Conservation (phyloP, 2,888 invertebrate genomes). For the Scaptomyza cyrtandrae region DNA sequence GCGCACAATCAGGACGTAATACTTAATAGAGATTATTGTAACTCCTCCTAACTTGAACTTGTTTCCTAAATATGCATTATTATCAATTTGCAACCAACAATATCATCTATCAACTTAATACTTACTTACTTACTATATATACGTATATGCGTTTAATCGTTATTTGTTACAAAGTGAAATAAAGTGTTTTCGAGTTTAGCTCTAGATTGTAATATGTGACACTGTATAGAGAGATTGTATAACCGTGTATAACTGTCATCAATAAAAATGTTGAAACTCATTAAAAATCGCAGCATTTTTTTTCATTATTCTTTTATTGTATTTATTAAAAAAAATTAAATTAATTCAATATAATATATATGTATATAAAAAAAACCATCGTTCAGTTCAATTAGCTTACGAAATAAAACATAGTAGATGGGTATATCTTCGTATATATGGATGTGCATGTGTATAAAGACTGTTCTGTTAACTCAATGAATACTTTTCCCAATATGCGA, state of each 20-base stretch:
- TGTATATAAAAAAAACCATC: slow-evolving; percentile 52
- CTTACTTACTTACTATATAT: slow-evolving; percentile 29
- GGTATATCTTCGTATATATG: background rate
- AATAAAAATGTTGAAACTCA: slow-evolving; percentile 43
- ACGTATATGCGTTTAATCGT: slow-evolving; percentile 59
- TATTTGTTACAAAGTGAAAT: slow-evolving; percentile 58
- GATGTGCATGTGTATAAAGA: slow-evolving; percentile 35
- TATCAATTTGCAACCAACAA: slow-evolving; percentile 2
- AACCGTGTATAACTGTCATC: slow-evolving; percentile 40
- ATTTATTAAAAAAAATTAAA: slow-evolving; percentile 61
- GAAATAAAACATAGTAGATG: slow-evolving; percentile 42
- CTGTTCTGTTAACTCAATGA: slow-evolving; percentile 57
- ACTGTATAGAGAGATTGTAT: slow-evolving; percentile 42
- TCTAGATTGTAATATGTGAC: slow-evolving; percentile 37
- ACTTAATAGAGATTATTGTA: slow-evolving; percentile 21
- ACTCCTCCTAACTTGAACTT: slow-evolving; percentile 9
- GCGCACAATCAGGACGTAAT: slow-evolving; percentile 55
- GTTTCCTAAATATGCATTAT: background rate
- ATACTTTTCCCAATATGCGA: slow-evolving; percentile 49
- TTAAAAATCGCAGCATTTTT: slow-evolving; percentile 6
- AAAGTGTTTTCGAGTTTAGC: slow-evolving; percentile 39
- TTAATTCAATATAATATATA: slow-evolving; percentile 39
- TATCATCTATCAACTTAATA: slow-evolving; percentile 20
- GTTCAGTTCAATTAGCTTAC: slow-evolving; percentile 75
- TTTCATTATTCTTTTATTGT: slow-evolving; percentile 30